These are phyloP conservation scores for Pheosia tremula DNA, from an alignment of 2,888 invertebrate species.

Conservation along the genomic window DNA sequence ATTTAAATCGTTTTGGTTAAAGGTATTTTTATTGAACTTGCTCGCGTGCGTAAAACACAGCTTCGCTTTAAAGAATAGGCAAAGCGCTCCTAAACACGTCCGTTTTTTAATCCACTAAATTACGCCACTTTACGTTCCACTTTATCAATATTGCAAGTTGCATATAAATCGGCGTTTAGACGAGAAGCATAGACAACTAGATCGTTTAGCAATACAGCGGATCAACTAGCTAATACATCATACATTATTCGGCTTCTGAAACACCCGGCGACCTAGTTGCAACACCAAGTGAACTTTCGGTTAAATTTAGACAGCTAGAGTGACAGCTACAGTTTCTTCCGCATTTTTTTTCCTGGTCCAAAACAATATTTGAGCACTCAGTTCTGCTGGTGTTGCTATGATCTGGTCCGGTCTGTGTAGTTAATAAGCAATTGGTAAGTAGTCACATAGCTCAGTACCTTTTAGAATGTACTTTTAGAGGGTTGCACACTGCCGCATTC, in stretches of 20 bases:
- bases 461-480: too few species aligned
- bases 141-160: neutral
- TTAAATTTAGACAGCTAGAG: slow-evolving; percentile 53
- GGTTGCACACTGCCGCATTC: too few species aligned
- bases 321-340: slow-evolving; percentile 48
- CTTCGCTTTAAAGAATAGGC: neutral
- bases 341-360: slow-evolving; percentile 29
- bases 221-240: slow-evolving; percentile 33
- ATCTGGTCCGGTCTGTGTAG: too few species aligned
- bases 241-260: slow-evolving; percentile 33
- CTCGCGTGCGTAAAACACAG: too few species aligned
- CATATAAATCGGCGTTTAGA: neutral
- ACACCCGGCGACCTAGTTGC: slow-evolving; percentile 50
- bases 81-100: neutral
- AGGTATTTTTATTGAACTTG: too few species aligned
- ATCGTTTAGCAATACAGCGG: slow-evolving; percentile 26
- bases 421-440: too few species aligned
- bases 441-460: too few species aligned
- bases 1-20: neutral
- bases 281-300: slow-evolving; percentile 50
- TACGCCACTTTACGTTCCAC: neutral
- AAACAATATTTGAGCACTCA: slow-evolving; percentile 8
- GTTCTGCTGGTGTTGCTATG: neutral
- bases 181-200: slow-evolving; percentile 6
- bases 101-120: neutral